Base-by-base conservation (phyloP, 2,888 invertebrate genomes). In the Plebejus anna region DNA sequence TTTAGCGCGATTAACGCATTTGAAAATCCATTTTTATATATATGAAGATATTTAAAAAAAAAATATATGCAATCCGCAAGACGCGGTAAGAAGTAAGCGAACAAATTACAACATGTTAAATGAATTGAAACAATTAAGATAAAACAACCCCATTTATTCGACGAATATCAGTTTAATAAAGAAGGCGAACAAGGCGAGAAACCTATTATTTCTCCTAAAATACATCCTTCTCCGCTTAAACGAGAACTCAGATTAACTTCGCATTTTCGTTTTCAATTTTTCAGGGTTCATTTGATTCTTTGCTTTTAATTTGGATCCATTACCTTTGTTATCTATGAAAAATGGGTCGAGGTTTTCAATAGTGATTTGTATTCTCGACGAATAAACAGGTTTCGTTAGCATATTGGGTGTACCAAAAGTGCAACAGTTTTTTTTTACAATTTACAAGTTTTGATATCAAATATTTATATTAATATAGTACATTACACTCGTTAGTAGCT, bases 81-180 rank as follows among this genome's bases (percentile, higher is more conserved):
- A 61, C 28, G 11, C 28, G n/a, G 22, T 9, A 28, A 61, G 7
- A 28, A 61, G 9, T 61, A 11, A 32, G 66, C 11, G 32, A 32
- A 61, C n/a, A 61, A 61, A 72, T 72, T 28, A 47, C 11, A 72
- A 42, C 22, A 47, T 72, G 73, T 73, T 73, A 73, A 73, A 55
- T 51, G 79, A 78, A 80, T 79, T 79, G 79, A 81, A 82, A 82
- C 81, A 81, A 82, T 83, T 82, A 82, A 82, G 80, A 82, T 80
- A 82, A 78, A 83, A 82, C 78, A 80, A 79, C 76, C 75, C 77
- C 81, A 80, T 79, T 81, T 78, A 80, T 79, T 79, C 83, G 80
- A 79, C 77, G 79, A 76, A 81, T 83, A 85, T 84, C 83, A 84
- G 83, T 85, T 85, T 85, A 84, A 84, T 85, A 83, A 83, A 83